phyloP scores from a whole-genome alignment of 1,140 invertebrate genomes.

The Aporrectodea caliginosa region DNA sequence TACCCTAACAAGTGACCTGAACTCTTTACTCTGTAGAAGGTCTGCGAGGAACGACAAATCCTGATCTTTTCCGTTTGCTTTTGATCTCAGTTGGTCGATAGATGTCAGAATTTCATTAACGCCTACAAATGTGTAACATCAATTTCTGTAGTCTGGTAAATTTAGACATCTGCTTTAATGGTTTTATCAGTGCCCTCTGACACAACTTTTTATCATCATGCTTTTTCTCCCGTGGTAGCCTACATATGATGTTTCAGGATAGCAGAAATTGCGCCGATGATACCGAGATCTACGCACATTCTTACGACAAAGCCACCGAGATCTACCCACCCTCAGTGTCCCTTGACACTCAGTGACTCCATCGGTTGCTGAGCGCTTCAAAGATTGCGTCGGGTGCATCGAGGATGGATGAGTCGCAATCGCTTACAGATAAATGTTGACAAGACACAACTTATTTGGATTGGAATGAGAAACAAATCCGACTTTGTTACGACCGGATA shows the following conservation, averaged over 20 bases:
- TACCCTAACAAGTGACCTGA: conserved; percentile 18
- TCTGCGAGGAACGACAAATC: conserved; percentile 24
- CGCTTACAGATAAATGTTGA: too few relatives aligned
- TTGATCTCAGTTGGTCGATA: conserved; percentile 22
- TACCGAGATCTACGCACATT: neutral
- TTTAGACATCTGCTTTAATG: too few relatives aligned
- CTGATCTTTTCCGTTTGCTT: conserved; percentile 16
- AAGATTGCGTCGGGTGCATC: too few relatives aligned
- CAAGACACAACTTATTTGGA: too few relatives aligned
- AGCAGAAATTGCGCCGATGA: neutral
- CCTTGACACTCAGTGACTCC: too few relatives aligned
- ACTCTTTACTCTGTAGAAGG: conserved; percentile 24
- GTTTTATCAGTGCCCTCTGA: too few relatives aligned
- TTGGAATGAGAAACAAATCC: too few relatives aligned
- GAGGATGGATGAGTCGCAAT: too few relatives aligned
- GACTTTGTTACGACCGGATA: too few relatives aligned
- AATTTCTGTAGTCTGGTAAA: too few relatives aligned
- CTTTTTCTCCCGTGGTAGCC: neutral
- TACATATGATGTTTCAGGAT: neutral
- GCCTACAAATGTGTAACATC: conserved; percentile 3
- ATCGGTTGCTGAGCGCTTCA: too few relatives aligned
- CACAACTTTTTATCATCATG: neutral
- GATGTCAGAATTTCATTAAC: conserved; percentile 15
- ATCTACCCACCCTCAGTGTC: too few relatives aligned
- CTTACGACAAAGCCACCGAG: neutral